Evolutionary conservation across 2,888 invertebrate genomes (phyloP).

Genomic region (Globia sparganii): DNA sequence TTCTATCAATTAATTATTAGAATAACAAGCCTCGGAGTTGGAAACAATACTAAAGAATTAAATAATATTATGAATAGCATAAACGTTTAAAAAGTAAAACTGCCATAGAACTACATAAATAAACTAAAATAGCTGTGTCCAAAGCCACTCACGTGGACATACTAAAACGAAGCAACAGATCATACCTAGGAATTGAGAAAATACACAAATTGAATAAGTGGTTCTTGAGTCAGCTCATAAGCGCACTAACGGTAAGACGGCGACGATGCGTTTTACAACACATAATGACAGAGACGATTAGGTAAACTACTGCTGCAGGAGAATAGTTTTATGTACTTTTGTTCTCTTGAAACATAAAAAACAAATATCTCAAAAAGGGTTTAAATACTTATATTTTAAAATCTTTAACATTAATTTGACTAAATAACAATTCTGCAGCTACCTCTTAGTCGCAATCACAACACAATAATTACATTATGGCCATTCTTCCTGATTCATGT

Average conservation of each 20-base stretch:
- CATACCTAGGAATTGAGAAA: neutral
- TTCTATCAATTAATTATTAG: neutral
- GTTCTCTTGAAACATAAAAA: neutral
- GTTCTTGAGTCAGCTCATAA: neutral
- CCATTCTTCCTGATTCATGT: neutral
- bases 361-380: neutral
- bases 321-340: neutral
- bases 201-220: constrained; percentile 22
- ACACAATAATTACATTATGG: neutral
- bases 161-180: constrained; percentile 1
- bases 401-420: neutral
- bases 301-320: neutral
- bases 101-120: neutral
- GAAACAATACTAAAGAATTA: neutral
- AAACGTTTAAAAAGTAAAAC: neutral
- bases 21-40: neutral
- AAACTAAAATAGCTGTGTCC: neutral
- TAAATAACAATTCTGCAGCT: neutral
- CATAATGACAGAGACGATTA: neutral
- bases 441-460: too few species aligned
- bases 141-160: neutral
- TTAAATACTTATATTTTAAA: neutral
- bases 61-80: neutral
- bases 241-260: neutral
- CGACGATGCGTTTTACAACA: constrained; percentile 4